Conservation (phyloP, 2,888 invertebrate genomes). For the Eubasilissa splendida region DNA sequence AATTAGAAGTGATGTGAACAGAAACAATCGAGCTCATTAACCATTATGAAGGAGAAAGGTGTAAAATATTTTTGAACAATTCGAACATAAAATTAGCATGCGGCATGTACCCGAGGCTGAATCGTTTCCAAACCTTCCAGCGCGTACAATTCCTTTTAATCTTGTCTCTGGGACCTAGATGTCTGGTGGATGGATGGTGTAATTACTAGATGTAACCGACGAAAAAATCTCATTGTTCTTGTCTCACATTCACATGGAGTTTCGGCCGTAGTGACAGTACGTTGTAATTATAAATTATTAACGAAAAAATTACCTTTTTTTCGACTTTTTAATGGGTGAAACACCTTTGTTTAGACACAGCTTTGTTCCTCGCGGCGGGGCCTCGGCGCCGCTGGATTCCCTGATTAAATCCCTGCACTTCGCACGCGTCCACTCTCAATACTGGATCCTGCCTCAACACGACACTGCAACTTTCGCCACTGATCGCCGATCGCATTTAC, state of each 20-base stretch:
- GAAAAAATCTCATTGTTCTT: slow-evolving; percentile 52
- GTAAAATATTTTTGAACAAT: slow-evolving; percentile 33
- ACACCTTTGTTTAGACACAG: slow-evolving; percentile 47
- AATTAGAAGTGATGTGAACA: slow-evolving; percentile 28
- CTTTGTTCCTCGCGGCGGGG: slow-evolving; percentile 56
- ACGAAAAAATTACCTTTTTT: slow-evolving; percentile 53
- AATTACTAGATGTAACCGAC: slow-evolving; percentile 51
- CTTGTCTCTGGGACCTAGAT: slow-evolving; percentile 11
- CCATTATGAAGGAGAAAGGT: slow-evolving; percentile 17
- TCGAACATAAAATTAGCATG: slow-evolving; percentile 31
- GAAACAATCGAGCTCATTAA: slow-evolving; percentile 35
- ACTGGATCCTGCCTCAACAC: slow-evolving; percentile 1
- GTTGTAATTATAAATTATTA: slow-evolving; percentile 56
- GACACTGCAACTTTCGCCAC: slow-evolving; percentile 30
- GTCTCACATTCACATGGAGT: slow-evolving; percentile 53
- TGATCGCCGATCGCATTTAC: slow-evolving; percentile 12
- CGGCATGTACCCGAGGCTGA: not conserved
- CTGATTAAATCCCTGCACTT: slow-evolving; percentile 12
- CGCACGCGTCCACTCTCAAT: not conserved
- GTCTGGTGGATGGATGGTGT: slow-evolving; percentile 9
- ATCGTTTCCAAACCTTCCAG: slow-evolving; percentile 17
- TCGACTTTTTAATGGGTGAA: slow-evolving; percentile 39
- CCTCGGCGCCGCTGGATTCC: slow-evolving; percentile 57
- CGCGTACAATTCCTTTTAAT: slow-evolving; percentile 4
- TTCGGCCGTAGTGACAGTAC: slow-evolving; percentile 52